A percentile compares a stretch with the other conserved stretches of the same genome.
These are phyloP conservation scores for Carapus acus DNA, from an alignment of 2,797 vertebrate genomes.

Conservation along the genomic window DNA sequence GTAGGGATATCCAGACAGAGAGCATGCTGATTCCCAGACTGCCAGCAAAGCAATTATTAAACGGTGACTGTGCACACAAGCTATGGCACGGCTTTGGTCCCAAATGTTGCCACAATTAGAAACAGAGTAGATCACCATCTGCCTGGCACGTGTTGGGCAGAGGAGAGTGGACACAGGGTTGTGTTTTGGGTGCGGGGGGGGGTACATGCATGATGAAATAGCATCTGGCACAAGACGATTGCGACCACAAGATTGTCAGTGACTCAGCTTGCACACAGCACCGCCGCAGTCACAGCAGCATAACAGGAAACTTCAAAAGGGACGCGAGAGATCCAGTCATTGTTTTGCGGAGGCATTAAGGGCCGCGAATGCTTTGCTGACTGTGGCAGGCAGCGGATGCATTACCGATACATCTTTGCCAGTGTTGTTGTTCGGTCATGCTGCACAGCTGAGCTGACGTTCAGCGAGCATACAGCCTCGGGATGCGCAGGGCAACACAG, in stretches of 20 bases:
- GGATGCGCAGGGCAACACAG: constrained; percentile 17
- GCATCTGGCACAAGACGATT: constrained; percentile 21
- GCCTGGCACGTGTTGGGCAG: constrained; percentile 48
- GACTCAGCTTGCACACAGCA: constrained; percentile 33
- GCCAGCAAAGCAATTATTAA: constrained; percentile 16
- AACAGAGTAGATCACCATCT: constrained; percentile 57
- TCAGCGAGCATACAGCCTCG: constrained; percentile 29
- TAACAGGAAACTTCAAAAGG: background rate
- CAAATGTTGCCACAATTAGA: constrained; percentile 50
- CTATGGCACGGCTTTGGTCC: constrained; percentile 10
- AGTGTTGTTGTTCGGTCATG: constrained; percentile 12
- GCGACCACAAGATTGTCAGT: constrained; percentile 48
- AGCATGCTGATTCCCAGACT: background rate
- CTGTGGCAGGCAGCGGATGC: background rate
- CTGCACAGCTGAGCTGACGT: constrained; percentile 29
- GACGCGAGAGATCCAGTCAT: background rate
- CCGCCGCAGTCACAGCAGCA: constrained; percentile 7
- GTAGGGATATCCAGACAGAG: constrained; percentile 28
- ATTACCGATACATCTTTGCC: background rate
- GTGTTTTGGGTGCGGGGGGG: constrained; percentile 8
- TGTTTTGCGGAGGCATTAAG: background rate
- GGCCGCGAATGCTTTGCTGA: background rate
- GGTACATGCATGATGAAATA: constrained; percentile 40
- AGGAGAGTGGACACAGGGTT: constrained; percentile 23
- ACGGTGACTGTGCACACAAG: constrained; percentile 27